phyloP scores from a whole-genome alignment of 2,113 vertebrate genomes.

The Chaetops frenatus region DNA sequence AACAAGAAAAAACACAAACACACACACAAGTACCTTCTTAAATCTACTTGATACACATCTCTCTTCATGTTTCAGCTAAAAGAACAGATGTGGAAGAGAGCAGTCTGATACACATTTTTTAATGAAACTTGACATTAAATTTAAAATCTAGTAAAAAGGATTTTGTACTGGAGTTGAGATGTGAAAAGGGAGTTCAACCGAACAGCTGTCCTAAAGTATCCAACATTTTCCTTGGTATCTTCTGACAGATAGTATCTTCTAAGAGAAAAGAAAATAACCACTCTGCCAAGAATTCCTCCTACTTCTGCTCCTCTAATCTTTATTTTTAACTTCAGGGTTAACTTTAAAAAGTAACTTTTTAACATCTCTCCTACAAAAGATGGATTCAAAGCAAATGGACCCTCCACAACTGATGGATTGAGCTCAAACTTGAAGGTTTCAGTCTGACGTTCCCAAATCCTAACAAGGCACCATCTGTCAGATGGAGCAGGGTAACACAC shows the following conservation, averaged over 20 bases:
- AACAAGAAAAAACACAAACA: background rate
- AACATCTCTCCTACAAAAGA: background rate
- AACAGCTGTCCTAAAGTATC: background rate
- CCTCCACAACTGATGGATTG: background rate
- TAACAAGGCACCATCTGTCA: background rate
- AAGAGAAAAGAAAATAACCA: background rate
- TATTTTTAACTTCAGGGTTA: background rate
- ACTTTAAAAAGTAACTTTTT: background rate
- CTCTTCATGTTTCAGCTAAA: background rate
- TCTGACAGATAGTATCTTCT: background rate
- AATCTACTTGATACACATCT: background rate
- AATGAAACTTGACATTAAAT: background rate
- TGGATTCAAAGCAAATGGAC: background rate
- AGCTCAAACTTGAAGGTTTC: background rate
- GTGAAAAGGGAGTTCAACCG: background rate
- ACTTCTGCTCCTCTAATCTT: background rate
- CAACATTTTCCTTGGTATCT: background rate
- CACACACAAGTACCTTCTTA: background rate
- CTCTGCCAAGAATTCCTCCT: background rate
- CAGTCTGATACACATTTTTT: background rate
- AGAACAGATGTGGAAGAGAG: background rate
- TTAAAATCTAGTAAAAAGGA: background rate
- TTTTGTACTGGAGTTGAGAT: background rate
- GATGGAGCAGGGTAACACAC: background rate
- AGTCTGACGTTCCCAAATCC: background rate